A percentile compares a stretch with the other conserved stretches of the same genome.
These are phyloP conservation scores for Noctua pronuba DNA, from an alignment of 2,888 invertebrate genomes.

Conservation along the genomic window DNA sequence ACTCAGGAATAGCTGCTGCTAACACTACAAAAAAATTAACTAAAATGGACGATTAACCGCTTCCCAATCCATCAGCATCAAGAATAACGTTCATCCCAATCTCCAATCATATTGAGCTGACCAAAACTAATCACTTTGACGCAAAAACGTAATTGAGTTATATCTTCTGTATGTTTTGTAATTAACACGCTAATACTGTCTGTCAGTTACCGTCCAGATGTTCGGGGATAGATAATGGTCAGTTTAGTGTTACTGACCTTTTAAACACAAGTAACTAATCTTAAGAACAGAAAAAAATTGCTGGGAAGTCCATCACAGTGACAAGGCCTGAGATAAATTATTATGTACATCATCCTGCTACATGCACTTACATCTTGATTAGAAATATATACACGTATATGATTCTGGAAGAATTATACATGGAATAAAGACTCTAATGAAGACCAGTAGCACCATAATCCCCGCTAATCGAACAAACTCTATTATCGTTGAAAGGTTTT, in stretches of 20 bases:
- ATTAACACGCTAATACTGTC: constrained; percentile 72
- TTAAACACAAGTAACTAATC: constrained; percentile 8
- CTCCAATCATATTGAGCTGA: constrained; percentile 25
- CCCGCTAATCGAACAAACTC: background rate
- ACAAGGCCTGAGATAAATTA: background rate
- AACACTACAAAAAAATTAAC: background rate
- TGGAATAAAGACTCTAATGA: background rate
- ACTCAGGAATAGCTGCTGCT: background rate
- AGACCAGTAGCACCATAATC: background rate
- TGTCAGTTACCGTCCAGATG: constrained; percentile 62
- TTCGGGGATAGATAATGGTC: constrained; percentile 36
- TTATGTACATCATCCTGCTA: background rate
- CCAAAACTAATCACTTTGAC: constrained; percentile 70
- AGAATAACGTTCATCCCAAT: background rate
- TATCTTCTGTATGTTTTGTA: constrained; percentile 75
- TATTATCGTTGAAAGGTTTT: background rate
- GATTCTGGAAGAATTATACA: background rate
- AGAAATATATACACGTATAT: background rate
- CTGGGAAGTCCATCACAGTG: constrained; percentile 25
- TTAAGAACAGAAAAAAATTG: background rate
- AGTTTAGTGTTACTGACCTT: constrained; percentile 67
- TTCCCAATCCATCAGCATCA: constrained; percentile 4
- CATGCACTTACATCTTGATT: background rate
- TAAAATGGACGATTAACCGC: background rate
- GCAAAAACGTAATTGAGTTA: constrained; percentile 83